A percentile compares a stretch with the other conserved stretches of the same genome.
Evolutionary conservation across 2,113 vertebrate species (phyloP).

Genomic region (Otolemur garnettii): DNA sequence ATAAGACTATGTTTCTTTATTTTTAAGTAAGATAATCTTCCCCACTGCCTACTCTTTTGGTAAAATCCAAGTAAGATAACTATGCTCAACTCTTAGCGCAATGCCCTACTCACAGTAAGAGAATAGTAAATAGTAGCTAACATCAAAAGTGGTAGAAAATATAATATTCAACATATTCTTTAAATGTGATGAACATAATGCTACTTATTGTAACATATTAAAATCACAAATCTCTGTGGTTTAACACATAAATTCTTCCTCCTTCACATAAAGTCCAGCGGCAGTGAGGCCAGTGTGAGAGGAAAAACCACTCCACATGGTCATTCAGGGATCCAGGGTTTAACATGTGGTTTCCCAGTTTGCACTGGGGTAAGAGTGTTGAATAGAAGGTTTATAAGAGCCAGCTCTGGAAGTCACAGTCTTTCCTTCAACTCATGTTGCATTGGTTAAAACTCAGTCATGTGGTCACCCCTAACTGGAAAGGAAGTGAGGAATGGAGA

Average conservation of each 20-base stretch:
- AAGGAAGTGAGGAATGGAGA: no score
- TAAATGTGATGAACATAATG: neutral
- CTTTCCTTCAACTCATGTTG: neutral
- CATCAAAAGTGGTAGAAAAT: neutral
- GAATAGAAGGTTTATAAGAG: accelerated
- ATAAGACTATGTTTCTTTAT: neutral
- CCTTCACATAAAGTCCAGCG: neutral
- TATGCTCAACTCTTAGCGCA: neutral
- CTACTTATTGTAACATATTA: neutral
- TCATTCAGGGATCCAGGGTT: neutral
- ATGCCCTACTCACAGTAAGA: neutral
- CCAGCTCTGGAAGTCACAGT: accelerated
- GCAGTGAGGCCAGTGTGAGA: no score
- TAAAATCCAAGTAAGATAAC: neutral
- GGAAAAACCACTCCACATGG: accelerated
- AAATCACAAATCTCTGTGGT: neutral
- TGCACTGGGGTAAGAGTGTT: accelerated
- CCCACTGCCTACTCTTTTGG: neutral
- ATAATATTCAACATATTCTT: neutral
- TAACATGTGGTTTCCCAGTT: accelerated
- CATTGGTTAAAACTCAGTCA: neutral
- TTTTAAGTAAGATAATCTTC: neutral
- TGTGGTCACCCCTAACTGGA: neutral
- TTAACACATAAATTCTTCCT: neutral
- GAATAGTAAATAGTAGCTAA: neutral